These are phyloP conservation scores for Pelosia muscerda DNA, from an alignment of 2,888 invertebrate genomes.

Conservation along the genomic window DNA sequence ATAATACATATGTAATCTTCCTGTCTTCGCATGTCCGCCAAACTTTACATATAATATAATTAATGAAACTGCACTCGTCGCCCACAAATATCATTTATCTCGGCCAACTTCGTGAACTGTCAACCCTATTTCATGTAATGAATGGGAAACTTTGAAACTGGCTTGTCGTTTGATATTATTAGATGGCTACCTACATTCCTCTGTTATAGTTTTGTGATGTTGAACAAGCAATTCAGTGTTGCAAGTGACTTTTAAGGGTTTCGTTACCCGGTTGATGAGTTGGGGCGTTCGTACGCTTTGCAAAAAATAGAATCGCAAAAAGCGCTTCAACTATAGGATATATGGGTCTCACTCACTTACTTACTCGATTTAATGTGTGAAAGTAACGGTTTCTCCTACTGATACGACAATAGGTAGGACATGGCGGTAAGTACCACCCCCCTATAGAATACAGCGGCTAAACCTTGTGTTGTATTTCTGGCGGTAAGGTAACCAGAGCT, in stretches of 20 bases:
- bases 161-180: constrained; percentile 45
- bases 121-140: constrained; percentile 70
- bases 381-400: neutral
- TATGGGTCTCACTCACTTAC: no score
- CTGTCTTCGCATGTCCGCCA: constrained; percentile 20
- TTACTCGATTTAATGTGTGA: neutral
- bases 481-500: no score
- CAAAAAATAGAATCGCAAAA: neutral
- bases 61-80: constrained; percentile 48
- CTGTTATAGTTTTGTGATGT: constrained; percentile 33
- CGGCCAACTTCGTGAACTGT: constrained; percentile 61
- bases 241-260: neutral
- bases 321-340: neutral
- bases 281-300: neutral
- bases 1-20: neutral
- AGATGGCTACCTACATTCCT: constrained; percentile 27
- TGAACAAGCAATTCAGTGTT: constrained; percentile 21
- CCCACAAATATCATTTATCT: constrained; percentile 55
- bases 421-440: no score
- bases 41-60: constrained; percentile 50
- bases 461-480: no score
- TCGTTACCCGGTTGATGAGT: neutral
- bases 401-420: no score
- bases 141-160: constrained; percentile 52
- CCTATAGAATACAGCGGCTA: no score